Evolutionary conservation across 2,113 vertebrate species (phyloP).

Genomic region (Nibea coibor): DNA sequence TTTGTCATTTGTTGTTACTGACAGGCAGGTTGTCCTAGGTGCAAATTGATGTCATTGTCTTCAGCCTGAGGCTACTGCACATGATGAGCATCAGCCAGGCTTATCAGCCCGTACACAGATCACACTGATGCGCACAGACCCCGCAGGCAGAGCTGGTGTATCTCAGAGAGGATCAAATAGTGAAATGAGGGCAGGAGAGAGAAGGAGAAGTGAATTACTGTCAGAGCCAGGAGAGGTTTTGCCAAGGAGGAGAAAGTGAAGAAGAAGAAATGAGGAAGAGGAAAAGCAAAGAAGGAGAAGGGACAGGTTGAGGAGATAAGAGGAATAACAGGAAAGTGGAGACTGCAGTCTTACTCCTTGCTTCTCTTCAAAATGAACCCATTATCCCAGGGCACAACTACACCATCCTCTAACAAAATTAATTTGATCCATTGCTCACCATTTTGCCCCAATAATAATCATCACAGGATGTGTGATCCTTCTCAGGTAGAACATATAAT

Average conservation of each 20-base stretch:
- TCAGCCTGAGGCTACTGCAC: constrained; percentile 68
- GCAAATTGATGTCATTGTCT: constrained; percentile 73
- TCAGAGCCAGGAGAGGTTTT: constrained; percentile 42
- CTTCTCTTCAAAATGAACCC: constrained; percentile 32
- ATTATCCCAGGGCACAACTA: constrained; percentile 24
- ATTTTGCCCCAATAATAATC: neutral
- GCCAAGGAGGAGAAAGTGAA: constrained; percentile 19
- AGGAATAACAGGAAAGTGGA: constrained; percentile 5
- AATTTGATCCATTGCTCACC: constrained; percentile 5
- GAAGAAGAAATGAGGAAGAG: neutral
- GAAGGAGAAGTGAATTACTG: constrained; percentile 49
- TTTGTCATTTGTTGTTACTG: constrained; percentile 65
- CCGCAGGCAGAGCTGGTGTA: constrained; percentile 73
- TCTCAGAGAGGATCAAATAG: constrained; percentile 76
- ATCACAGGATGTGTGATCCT: neutral
- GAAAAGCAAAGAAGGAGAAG: neutral
- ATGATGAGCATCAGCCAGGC: constrained; percentile 71
- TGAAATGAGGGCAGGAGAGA: constrained; percentile 67
- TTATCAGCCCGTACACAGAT: constrained; percentile 74
- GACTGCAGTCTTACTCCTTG: neutral
- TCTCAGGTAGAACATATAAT: neutral
- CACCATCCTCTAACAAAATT: neutral
- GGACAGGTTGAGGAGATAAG: neutral
- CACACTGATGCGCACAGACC: constrained; percentile 70
- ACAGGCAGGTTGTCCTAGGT: constrained; percentile 64